Evolutionary conservation across 2,888 invertebrate species (phyloP).

Genomic region (Stegophylla sp.): DNA sequence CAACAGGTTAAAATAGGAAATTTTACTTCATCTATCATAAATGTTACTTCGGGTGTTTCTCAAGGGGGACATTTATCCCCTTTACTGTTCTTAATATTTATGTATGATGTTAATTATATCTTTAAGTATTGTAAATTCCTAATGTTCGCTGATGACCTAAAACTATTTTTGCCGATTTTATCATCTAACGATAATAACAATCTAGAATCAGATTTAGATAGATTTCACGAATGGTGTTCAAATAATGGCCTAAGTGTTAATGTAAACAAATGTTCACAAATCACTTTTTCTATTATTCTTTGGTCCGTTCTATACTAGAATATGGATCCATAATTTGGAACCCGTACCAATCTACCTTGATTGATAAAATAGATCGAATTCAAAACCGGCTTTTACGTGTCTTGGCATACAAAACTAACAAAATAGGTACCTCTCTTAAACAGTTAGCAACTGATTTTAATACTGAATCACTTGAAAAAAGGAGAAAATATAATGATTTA

Average conservation of each 20-base stretch:
- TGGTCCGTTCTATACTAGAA: background rate
- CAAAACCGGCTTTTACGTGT: no score
- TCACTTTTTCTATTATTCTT: constrained; percentile 7
- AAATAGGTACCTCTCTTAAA: no score
- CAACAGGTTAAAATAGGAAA: constrained; percentile 9
- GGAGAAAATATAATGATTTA: no score
- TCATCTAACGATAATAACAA: constrained; percentile 11
- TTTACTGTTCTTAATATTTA: background rate
- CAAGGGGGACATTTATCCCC: constrained; percentile 7
- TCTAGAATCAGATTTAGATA: constrained; percentile 13
- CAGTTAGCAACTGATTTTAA: no score
- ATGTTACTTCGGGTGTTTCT: background rate
- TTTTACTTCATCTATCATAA: background rate
- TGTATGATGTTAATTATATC: constrained; percentile 9
- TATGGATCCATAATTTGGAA: no score
- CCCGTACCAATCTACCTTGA: no score
- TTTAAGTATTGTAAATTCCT: constrained; percentile 14
- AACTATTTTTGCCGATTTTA: constrained; percentile 8
- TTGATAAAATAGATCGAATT: no score
- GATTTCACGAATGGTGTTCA: background rate
- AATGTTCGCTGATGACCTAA: constrained; percentile 20
- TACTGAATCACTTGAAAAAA: no score
- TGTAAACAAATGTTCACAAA: constrained; percentile 14
- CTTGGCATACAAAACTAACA: no score
- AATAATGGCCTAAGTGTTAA: background rate